phyloP scores from a whole-genome alignment of 2,113 vertebrate species.

The Hemicordylus capensis region DNA sequence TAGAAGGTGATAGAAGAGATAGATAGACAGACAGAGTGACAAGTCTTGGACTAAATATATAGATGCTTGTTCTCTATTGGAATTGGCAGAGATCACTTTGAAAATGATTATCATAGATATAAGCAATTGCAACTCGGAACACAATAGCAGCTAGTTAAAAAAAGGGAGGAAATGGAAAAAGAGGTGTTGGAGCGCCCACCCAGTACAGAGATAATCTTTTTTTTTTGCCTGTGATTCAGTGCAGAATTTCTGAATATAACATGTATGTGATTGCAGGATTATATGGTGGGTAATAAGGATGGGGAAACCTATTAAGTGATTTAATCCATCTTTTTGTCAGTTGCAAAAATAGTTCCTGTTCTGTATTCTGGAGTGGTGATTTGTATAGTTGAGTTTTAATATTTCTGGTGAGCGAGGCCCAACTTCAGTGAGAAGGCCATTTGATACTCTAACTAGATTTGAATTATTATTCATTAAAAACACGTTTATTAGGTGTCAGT shows the following conservation, averaged over 20 bases:
- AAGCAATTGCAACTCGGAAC: neutral
- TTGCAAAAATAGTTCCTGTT: neutral
- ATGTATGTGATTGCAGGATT: neutral
- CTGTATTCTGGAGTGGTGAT: neutral
- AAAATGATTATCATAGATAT: neutral
- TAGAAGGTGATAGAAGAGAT: too few relatives aligned
- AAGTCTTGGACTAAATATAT: neutral
- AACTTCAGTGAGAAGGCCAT: neutral
- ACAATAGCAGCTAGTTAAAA: neutral
- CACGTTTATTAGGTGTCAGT: neutral
- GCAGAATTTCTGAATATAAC: neutral
- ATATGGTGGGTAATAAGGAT: neutral
- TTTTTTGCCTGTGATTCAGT: neutral
- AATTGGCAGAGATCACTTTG: neutral
- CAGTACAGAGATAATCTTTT: neutral
- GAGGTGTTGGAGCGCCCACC: neutral
- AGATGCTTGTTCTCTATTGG: neutral
- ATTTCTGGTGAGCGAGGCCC: slow-evolving; percentile 39
- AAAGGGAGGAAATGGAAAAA: slow-evolving; percentile 15
- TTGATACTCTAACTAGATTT: neutral
- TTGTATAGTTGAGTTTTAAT: slow-evolving; percentile 24
- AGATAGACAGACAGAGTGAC: too few relatives aligned
- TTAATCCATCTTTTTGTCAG: neutral
- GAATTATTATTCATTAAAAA: neutral
- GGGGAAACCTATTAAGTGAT: neutral